phyloP scores from a whole-genome alignment of 2,113 vertebrate genomes.

The Orycteropus afer region DNA sequence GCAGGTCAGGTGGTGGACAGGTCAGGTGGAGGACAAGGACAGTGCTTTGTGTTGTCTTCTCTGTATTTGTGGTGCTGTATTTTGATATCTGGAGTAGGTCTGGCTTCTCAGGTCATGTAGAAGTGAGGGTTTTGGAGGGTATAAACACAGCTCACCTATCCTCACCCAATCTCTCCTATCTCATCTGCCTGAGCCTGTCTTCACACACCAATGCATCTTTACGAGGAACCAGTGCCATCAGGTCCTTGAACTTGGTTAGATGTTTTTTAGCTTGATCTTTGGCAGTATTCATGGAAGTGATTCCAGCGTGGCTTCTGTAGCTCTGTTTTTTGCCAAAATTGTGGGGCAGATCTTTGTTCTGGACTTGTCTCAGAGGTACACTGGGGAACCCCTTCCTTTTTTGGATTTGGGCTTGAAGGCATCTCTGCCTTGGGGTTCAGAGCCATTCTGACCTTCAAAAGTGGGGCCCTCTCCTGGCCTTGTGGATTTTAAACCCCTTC shows the following conservation, averaged over 20 bases:
- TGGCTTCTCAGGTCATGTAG: not conserved
- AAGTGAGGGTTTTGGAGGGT: not conserved
- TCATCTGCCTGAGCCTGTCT: not conserved
- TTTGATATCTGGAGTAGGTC: not conserved
- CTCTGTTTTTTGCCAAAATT: not conserved
- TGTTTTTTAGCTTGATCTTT: not conserved
- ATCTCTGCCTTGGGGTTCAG: not conserved
- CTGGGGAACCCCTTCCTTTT: not conserved
- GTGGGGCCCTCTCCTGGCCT: not conserved
- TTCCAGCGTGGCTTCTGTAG: not conserved
- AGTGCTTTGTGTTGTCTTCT: not conserved
- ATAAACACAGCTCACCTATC: not conserved
- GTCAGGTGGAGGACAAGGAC: not conserved
- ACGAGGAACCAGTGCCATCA: not conserved
- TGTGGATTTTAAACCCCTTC: not conserved
- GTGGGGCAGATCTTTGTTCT: not conserved
- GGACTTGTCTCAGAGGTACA: not conserved
- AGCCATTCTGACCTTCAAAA: not conserved
- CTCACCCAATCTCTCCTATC: not conserved
- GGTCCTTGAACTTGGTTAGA: not conserved
- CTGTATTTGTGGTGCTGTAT: not conserved
- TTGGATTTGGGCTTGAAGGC: not conserved
- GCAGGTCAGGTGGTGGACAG: not conserved
- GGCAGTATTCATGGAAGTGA: not conserved
- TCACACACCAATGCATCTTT: not conserved